phyloP scores from a whole-genome alignment of 2,797 vertebrate species.

The Neosilurus mollespiculum region DNA sequence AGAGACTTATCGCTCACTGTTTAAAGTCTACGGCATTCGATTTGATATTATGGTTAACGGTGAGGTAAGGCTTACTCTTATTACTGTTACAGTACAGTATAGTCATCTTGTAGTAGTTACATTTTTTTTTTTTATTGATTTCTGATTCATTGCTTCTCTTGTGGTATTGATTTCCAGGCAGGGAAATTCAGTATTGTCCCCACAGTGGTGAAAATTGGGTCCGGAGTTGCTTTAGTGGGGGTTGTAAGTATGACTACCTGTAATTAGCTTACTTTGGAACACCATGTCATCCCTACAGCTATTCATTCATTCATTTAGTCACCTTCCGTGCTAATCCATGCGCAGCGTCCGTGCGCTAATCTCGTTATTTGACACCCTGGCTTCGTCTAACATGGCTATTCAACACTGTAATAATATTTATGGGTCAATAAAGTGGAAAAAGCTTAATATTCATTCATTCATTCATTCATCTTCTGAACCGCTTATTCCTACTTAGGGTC shows the following conservation, averaged over 20 bases:
- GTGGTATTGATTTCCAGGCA: constrained; percentile 76
- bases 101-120: not conserved
- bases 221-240: constrained; percentile 89
- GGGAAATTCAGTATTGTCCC: constrained; percentile 94
- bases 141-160: not conserved
- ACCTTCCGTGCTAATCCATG: no score
- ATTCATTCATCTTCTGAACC: no score
- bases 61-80: constrained; percentile 73
- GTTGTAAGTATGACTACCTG: constrained; percentile 77
- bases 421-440: no score
- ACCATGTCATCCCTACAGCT: not conserved
- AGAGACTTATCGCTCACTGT: constrained; percentile 80
- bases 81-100: not conserved
- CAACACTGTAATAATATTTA: no score
- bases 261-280: not conserved
- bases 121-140: not conserved
- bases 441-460: no score
- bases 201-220: constrained; percentile 89
- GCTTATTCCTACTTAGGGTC: no score
- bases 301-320: not conserved
- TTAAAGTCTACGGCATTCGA: constrained; percentile 93
- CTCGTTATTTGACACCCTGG: no score
- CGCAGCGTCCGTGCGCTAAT: no score
- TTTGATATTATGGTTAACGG: constrained; percentile 94
- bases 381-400: no score